Conservation (phyloP, 2,888 invertebrate species). For the Cremastinae sp. region DNA sequence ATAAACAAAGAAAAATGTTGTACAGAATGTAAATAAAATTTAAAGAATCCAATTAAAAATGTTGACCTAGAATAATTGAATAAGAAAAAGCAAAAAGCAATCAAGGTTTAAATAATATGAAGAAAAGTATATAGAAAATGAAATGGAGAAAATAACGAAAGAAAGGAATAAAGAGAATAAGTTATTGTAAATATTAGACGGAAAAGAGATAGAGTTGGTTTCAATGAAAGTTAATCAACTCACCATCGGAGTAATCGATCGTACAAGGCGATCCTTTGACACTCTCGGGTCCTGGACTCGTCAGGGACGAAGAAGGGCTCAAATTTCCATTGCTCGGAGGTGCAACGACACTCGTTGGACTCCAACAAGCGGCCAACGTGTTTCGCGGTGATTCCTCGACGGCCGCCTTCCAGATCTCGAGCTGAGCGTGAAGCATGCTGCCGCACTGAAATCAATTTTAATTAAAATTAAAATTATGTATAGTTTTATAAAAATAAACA, state of each 20-base stretch:
- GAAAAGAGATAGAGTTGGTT: not conserved
- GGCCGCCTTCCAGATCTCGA: slow-evolving; percentile 95
- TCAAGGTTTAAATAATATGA: too few species aligned
- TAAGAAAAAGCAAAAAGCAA: too few species aligned
- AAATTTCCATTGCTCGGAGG: slow-evolving; percentile 70
- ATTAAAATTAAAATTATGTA: too few species aligned
- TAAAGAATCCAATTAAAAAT: too few species aligned
- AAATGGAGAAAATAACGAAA: too few species aligned
- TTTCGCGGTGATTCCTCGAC: slow-evolving; percentile 82
- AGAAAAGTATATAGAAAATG: too few species aligned
- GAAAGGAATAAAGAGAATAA: not conserved
- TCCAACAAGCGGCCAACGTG: slow-evolving; percentile 78
- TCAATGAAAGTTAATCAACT: slow-evolving; percentile 66
- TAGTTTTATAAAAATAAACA: slow-evolving; percentile 42
- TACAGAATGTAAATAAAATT: too few species aligned
- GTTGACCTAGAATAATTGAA: too few species aligned
- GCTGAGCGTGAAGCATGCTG: slow-evolving; percentile 91
- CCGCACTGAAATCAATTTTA: slow-evolving; percentile 92
- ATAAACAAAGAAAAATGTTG: too few species aligned
- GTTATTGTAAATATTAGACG: too few species aligned
- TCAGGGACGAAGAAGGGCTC: slow-evolving; percentile 71
- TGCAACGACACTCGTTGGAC: slow-evolving; percentile 74
- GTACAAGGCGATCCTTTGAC: slow-evolving; percentile 75
- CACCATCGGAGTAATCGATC: slow-evolving; percentile 88
- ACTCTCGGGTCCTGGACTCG: slow-evolving; percentile 69